phyloP scores from a whole-genome alignment of 2,113 vertebrate species.

The Hydrolagus affinis region DNA sequence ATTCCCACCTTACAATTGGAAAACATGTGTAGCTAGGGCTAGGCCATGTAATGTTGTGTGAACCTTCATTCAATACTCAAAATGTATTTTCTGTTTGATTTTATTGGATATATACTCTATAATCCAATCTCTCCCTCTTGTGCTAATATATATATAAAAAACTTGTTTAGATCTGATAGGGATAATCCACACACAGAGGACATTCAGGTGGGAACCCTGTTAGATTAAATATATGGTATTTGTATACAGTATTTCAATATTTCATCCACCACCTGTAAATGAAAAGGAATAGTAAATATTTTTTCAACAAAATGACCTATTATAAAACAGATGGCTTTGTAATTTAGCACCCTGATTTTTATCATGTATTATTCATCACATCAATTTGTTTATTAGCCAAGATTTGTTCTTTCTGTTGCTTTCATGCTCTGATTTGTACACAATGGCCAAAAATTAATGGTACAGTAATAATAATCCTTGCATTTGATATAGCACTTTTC shows the following conservation, averaged over 20 bases:
- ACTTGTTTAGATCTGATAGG: background rate
- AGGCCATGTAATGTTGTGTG: too few species aligned
- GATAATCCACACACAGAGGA: background rate
- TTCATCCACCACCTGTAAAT: background rate
- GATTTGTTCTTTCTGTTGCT: background rate
- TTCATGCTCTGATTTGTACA: too few species aligned
- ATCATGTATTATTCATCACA: background rate
- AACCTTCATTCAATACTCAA: conserved; percentile 7
- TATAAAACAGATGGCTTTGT: background rate
- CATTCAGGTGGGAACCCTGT: background rate
- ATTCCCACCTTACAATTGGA: background rate
- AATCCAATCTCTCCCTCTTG: background rate
- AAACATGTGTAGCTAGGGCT: background rate
- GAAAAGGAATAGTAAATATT: background rate
- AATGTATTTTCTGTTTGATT: background rate
- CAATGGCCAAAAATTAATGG: too few species aligned
- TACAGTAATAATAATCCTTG: too few species aligned
- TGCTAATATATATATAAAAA: background rate
- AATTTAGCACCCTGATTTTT: background rate
- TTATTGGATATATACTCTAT: background rate
- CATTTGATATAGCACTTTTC: too few species aligned
- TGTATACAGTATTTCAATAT: too few species aligned
- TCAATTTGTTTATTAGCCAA: background rate
- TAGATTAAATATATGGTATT: background rate
- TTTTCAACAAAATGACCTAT: background rate